Conservation (phyloP, 2,888 invertebrate genomes). For the Amphipyra tragopoginis region DNA sequence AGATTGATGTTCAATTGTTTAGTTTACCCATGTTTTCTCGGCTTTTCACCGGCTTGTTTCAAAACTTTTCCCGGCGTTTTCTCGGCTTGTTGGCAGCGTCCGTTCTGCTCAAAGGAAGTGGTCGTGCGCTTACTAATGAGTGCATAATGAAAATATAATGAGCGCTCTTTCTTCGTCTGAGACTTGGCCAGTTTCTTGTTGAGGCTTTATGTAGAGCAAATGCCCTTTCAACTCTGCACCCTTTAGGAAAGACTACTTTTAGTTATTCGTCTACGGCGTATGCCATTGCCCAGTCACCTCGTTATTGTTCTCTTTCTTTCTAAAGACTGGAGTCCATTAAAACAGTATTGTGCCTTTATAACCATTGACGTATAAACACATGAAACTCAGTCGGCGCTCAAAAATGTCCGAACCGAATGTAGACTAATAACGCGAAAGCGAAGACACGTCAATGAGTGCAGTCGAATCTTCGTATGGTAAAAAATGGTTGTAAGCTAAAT, state of each 20-base stretch:
- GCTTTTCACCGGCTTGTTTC: not conserved
- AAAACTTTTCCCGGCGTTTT: constrained; percentile 23
- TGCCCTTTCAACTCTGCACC: constrained; percentile 30
- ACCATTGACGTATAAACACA: no score
- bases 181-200: constrained; percentile 34
- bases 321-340: not conserved
- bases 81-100: constrained; percentile 16
- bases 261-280: not conserved
- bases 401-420: no score
- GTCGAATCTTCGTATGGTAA: no score
- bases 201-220: constrained; percentile 38
- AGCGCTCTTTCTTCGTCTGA: constrained; percentile 39
- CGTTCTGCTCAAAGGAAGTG: constrained; percentile 43
- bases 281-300: no score
- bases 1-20: no score
- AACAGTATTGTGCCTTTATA: no score
- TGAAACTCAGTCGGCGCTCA: no score
- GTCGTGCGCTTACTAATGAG: constrained; percentile 42
- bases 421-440: no score
- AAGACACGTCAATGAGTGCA: no score
- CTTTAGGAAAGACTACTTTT: constrained; percentile 22
- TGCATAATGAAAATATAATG: constrained; percentile 51
- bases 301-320: not conserved
- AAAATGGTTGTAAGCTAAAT: no score
- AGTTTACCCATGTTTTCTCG: not conserved